Conservation (phyloP, 2,888 invertebrate species). For the Torymus tubicola region DNA sequence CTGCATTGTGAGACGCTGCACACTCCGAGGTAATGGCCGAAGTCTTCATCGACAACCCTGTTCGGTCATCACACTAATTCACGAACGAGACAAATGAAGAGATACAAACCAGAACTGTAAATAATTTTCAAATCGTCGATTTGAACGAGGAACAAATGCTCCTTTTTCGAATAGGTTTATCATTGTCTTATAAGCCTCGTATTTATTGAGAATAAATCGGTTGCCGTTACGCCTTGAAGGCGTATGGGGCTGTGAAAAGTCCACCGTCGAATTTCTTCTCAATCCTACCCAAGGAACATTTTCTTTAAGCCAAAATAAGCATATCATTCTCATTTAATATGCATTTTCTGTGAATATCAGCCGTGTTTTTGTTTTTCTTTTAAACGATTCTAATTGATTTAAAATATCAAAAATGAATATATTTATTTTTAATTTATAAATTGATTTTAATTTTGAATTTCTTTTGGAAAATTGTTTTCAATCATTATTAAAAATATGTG, state of each 20-base stretch:
- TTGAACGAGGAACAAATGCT: conserved; percentile 53
- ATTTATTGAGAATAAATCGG: conserved; percentile 73
- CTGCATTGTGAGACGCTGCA: conserved; percentile 63
- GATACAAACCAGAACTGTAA: conserved; percentile 61
- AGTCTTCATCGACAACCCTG: conserved; percentile 56
- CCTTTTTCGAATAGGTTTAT: conserved; percentile 66
- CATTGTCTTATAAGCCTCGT: conserved; percentile 66
- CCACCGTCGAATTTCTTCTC: conserved; percentile 42
- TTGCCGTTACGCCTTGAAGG: conserved; percentile 55
- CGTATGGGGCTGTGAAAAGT: conserved; percentile 56
- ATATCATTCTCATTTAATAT: conserved; percentile 26
- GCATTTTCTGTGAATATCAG: conserved; percentile 18
- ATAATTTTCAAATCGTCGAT: conserved; percentile 64
- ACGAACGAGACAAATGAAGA: conserved; percentile 61
- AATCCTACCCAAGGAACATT: conserved; percentile 44
- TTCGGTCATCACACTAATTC: conserved; percentile 59
- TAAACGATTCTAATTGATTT: not conserved
- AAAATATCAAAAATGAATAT: not conserved
- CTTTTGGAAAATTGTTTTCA: not conserved
- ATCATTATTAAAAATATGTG: not conserved
- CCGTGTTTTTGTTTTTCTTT: conserved; percentile 21
- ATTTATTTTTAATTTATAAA: conserved; percentile 3
- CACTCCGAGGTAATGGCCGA: conserved; percentile 56
- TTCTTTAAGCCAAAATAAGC: conserved; percentile 10
- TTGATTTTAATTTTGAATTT: not conserved